Evolutionary conservation across 2,888 invertebrate species (phyloP).

Genomic region (Onchidella celtica): DNA sequence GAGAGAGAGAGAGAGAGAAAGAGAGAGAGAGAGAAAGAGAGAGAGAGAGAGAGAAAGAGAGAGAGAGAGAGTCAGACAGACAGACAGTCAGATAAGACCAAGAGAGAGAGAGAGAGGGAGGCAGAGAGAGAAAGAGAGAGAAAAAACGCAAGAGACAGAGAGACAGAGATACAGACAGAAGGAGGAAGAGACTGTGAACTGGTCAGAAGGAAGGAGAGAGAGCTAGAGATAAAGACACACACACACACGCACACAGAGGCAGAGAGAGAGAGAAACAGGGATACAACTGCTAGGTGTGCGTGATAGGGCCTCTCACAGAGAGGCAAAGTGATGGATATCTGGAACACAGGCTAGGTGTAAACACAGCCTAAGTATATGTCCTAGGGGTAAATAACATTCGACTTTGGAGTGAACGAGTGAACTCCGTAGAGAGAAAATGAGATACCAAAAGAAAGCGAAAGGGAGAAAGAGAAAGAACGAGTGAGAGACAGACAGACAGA

Average conservation of each 20-base stretch:
- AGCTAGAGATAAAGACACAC: slow-evolving; percentile 4
- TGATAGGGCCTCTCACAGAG: neutral
- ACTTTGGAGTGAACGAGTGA: too few species aligned
- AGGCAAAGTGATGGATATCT: neutral
- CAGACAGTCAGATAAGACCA: neutral
- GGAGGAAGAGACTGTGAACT: neutral
- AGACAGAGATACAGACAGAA: neutral
- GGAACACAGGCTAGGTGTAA: too few species aligned
- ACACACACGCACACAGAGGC: neutral
- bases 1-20: neutral
- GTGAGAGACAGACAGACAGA: slow-evolving; percentile 1
- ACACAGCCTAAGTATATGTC: neutral
- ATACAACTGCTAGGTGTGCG: neutral
- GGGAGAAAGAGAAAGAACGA: slow-evolving; percentile 7
- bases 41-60: slow-evolving; percentile 13
- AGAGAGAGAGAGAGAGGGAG: neutral
- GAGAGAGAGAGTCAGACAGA: slow-evolving; percentile 6
- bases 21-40: neutral
- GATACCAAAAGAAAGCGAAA: neutral
- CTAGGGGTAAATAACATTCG: neutral
- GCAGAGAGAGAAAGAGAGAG: neutral
- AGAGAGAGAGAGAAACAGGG: slow-evolving; percentile 5
- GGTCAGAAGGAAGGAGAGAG: slow-evolving; percentile 1
- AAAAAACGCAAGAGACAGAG: neutral
- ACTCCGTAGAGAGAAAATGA: neutral